phyloP scores from a whole-genome alignment of 1,140 invertebrate genomes.

The Melitaea cinxia region DNA sequence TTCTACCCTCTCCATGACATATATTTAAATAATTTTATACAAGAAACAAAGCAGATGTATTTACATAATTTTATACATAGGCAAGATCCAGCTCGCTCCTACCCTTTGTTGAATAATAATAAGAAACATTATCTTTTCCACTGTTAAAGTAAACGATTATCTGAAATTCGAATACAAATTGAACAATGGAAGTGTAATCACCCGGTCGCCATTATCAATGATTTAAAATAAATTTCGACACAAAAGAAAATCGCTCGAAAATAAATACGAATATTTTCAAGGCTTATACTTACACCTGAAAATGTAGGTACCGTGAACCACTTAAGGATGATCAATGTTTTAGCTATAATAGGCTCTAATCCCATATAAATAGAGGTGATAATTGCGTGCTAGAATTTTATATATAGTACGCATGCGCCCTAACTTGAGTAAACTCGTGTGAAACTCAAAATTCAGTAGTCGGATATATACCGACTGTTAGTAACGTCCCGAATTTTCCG shows the following conservation, averaged over 20 bases:
- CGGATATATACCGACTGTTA: conserved; percentile 29
- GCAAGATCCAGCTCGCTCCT: too few species aligned
- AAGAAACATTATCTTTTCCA: too few species aligned
- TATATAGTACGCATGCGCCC: conserved; percentile 23
- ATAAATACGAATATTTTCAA: conserved; percentile 31
- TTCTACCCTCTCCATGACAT: too few species aligned
- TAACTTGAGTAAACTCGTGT: conserved; percentile 25
- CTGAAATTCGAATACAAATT: background rate
- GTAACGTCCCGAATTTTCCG: conserved; percentile 17
- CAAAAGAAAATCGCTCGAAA: background rate
- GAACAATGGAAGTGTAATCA: background rate
- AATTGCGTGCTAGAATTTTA: background rate
- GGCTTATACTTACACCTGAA: conserved; percentile 27
- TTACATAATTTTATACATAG: too few species aligned
- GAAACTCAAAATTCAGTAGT: conserved; percentile 27
- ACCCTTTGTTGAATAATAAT: too few species aligned
- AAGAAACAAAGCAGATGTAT: too few species aligned
- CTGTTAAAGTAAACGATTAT: too few species aligned
- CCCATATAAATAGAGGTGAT: background rate
- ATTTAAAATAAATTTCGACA: background rate
- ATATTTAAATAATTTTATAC: too few species aligned
- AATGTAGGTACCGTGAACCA: conserved; percentile 17
- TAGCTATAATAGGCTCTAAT: background rate
- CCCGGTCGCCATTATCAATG: background rate
- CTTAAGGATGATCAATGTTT: conserved; percentile 2